phyloP scores from a whole-genome alignment of 2,797 vertebrate genomes.

The Meda fulgida region DNA sequence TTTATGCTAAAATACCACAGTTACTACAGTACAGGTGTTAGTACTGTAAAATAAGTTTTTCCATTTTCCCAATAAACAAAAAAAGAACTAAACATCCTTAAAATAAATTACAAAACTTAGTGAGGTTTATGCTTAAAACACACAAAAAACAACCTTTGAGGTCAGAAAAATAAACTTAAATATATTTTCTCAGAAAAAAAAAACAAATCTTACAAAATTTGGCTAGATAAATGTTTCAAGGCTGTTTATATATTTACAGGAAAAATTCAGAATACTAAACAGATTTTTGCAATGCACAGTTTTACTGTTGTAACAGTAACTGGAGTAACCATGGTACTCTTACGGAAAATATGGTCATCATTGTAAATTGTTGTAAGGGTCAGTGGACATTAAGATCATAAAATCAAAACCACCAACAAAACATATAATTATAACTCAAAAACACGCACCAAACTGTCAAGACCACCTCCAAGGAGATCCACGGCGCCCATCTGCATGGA shows the following conservation, averaged over 20 bases:
- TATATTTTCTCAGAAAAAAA: not conserved
- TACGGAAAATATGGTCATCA: not conserved
- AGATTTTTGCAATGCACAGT: not conserved
- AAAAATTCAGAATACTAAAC: not conserved
- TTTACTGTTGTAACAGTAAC: not conserved
- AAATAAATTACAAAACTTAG: not conserved
- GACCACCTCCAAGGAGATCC: slow-evolving; percentile 94
- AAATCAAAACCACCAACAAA: not conserved
- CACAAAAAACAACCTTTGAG: not conserved
- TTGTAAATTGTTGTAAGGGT: not conserved
- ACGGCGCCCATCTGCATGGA: slow-evolving; percentile 97
- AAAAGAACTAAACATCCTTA: not conserved
- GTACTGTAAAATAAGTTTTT: not conserved
- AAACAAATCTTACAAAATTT: too few species aligned
- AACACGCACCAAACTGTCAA: slow-evolving; percentile 92
- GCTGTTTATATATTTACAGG: not conserved
- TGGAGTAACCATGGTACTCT: not conserved
- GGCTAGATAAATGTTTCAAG: not conserved
- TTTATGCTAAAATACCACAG: not conserved
- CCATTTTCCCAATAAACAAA: not conserved
- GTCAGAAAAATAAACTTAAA: not conserved
- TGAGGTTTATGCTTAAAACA: not conserved
- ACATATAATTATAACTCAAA: not conserved
- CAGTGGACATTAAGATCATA: not conserved
- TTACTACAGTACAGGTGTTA: not conserved